phyloP scores from a whole-genome alignment of 1,140 invertebrate genomes.

The Sarcophaga peregrina region DNA sequence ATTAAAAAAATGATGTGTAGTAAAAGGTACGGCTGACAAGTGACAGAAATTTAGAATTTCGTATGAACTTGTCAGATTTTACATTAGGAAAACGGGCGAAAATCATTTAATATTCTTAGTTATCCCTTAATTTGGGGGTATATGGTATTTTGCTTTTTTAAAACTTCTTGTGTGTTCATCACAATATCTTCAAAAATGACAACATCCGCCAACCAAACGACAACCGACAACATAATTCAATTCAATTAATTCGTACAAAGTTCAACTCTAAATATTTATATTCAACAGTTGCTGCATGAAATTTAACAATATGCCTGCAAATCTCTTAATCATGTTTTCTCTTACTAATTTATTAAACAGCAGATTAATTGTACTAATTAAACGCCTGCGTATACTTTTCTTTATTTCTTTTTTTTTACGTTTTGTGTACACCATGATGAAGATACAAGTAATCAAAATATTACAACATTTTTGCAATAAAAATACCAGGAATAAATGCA shows the following conservation, averaged over 20 bases:
- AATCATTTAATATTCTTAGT: too few relatives aligned
- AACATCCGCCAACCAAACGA: not conserved
- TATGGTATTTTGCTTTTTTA: not conserved
- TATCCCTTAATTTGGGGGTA: too few relatives aligned
- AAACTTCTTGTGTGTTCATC: not conserved
- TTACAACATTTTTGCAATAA: slow-evolving; percentile 3
- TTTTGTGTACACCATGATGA: not conserved
- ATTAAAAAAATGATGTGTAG: too few relatives aligned
- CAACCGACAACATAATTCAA: not conserved
- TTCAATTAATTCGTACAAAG: not conserved
- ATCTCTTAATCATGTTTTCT: slow-evolving; percentile 27
- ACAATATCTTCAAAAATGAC: not conserved
- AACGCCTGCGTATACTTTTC: slow-evolving; percentile 25
- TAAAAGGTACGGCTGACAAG: too few relatives aligned
- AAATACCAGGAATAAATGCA: not conserved
- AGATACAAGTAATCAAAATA: slow-evolving; percentile 10
- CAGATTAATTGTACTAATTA: slow-evolving; percentile 48
- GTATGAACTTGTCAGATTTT: too few relatives aligned
- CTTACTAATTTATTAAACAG: slow-evolving; percentile 43
- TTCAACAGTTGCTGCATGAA: not conserved
- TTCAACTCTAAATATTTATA: not conserved
- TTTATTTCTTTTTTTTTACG: not conserved
- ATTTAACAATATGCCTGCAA: not conserved
- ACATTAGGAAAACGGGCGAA: too few relatives aligned
- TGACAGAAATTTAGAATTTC: too few relatives aligned